phyloP scores from a whole-genome alignment of 2,797 vertebrate genomes.

The Xiphophorus birchmanni region DNA sequence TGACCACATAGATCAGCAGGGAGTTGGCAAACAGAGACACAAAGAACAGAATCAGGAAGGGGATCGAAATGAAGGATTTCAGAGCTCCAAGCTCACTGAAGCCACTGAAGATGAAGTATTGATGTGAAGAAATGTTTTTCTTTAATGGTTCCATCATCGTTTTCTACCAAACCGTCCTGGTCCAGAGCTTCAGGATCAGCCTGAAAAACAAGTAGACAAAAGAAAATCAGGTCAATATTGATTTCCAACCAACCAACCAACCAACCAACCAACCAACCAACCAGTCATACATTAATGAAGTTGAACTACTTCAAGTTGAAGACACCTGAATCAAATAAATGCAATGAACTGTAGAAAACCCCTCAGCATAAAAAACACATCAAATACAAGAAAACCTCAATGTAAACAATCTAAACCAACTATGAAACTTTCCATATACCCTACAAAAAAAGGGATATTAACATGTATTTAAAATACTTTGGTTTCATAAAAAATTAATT shows the following conservation, averaged over 20 bases:
- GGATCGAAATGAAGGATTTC: constrained; percentile 50
- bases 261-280: no score
- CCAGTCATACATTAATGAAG: no score
- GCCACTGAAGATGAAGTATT: constrained; percentile 34
- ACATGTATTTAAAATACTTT: background rate
- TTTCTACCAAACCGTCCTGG: background rate
- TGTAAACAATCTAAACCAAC: background rate
- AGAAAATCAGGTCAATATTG: no score
- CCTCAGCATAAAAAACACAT: background rate
- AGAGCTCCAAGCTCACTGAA: constrained; percentile 39
- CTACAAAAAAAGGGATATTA: background rate
- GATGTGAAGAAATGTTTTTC: constrained; percentile 38
- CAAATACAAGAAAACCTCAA: background rate
- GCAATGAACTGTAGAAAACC: no score
- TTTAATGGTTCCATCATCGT: constrained; percentile 5
- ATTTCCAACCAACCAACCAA: no score
- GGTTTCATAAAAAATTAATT: no score
- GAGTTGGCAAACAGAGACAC: constrained; percentile 60
- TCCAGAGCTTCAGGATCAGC: no score
- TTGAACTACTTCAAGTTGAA: no score
- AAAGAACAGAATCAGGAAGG: constrained; percentile 29
- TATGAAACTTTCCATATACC: background rate
- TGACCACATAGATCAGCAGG: constrained; percentile 62
- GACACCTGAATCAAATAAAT: no score
- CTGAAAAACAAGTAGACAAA: no score